Percentiles rank a stretch among this genome's conserved stretches.
phyloP scores from a whole-genome alignment of 2,888 invertebrate genomes.

The Ornithoptera priamus region DNA sequence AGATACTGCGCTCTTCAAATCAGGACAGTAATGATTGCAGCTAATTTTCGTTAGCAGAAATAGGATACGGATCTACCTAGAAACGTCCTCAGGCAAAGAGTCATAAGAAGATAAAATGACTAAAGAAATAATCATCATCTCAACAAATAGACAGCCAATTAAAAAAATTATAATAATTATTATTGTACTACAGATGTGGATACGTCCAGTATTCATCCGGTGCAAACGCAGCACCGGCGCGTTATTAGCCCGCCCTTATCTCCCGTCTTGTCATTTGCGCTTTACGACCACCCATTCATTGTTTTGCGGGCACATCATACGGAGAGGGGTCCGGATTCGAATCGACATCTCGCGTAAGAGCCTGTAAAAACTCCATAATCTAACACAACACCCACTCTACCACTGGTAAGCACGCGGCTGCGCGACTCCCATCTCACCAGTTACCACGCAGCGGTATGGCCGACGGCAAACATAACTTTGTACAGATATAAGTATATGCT shows the following conservation, averaged over 20 bases:
- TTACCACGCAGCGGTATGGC: not conserved
- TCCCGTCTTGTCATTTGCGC: conserved; percentile 65
- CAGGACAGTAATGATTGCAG: too few relatives aligned
- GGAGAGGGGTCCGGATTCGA: conserved; percentile 59
- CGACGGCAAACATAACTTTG: conserved; percentile 35
- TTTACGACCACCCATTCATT: conserved; percentile 66
- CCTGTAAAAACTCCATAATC: conserved; percentile 73
- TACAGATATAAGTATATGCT: conserved; percentile 59
- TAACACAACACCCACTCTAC: conserved; percentile 38
- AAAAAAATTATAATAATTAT: too few relatives aligned
- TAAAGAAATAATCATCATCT: too few relatives aligned
- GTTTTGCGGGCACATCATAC: conserved; percentile 66
- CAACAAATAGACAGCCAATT: too few relatives aligned
- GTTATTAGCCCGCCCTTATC: conserved; percentile 63
- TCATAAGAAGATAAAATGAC: too few relatives aligned
- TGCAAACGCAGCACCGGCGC: conserved; percentile 38
- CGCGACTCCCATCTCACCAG: conserved; percentile 10
- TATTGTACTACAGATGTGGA: too few relatives aligned
- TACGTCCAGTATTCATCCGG: conserved; percentile 22
- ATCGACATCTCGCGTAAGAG: conserved; percentile 76
- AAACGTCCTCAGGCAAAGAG: too few relatives aligned
- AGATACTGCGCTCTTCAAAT: too few relatives aligned
- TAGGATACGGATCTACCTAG: too few relatives aligned
- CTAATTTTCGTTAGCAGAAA: too few relatives aligned
- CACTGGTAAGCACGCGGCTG: not conserved